Conservation (phyloP, 1,140 invertebrate species). For the Drosophila dunni region DNA sequence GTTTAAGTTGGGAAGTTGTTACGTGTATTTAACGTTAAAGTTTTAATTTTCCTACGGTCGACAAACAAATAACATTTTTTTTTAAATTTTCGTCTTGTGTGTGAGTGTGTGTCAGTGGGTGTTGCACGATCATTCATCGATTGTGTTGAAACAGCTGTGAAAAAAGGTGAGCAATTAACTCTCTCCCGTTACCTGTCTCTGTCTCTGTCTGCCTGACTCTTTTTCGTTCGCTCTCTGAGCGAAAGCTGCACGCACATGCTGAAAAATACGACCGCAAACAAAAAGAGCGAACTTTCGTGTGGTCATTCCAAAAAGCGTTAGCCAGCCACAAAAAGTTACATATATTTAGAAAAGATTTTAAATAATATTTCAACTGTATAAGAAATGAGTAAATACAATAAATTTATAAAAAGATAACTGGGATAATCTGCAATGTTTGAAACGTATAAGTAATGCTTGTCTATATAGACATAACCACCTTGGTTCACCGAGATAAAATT, state of each 20-base stretch:
- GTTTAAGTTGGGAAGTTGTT: not conserved
- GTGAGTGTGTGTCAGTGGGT: not conserved
- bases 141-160: conserved; percentile 35
- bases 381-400: too few species aligned
- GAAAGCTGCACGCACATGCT: conserved; percentile 36
- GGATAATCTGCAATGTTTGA: too few species aligned
- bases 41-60: not conserved
- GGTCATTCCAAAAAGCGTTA: conserved; percentile 2
- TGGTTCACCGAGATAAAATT: too few species aligned
- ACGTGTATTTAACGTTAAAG: not conserved
- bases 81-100: not conserved
- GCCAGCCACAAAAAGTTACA: not conserved
- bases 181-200: not conserved
- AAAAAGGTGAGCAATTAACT: conserved; percentile 14
- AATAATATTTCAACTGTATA: too few species aligned
- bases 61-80: not conserved
- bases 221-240: conserved; percentile 14
- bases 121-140: conserved; percentile 9
- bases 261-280: not conserved
- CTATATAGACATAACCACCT: too few species aligned
- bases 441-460: too few species aligned
- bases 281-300: not conserved
- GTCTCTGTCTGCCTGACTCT: too few species aligned
- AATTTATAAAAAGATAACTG: too few species aligned
- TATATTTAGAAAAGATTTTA: too few species aligned